phyloP scores from a whole-genome alignment of 2,888 invertebrate species.

The Oscheius sp. region DNA sequence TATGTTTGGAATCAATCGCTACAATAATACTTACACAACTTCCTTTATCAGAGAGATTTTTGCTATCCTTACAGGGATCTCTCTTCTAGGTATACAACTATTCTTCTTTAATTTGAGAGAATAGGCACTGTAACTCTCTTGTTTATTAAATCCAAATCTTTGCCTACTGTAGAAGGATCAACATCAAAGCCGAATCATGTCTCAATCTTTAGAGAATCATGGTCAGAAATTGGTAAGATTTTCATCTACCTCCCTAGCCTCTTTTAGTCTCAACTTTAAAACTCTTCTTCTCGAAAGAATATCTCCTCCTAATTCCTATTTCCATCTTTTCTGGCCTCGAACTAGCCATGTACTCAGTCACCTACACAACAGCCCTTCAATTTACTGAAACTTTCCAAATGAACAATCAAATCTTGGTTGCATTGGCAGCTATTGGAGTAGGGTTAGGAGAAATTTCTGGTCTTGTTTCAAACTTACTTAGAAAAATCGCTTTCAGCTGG shows the following conservation, averaged over 20 bases:
- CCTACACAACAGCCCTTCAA: neutral
- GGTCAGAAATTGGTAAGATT: no score
- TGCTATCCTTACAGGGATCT: neutral
- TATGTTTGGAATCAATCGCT: neutral
- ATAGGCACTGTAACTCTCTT: no score
- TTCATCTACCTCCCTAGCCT: no score
- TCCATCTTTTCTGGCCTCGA: slow-evolving; percentile 2
- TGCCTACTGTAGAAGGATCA: no score
- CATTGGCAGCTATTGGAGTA: neutral
- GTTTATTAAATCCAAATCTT: no score
- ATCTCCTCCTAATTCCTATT: neutral
- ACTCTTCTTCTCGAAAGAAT: neutral
- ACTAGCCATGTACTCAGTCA: neutral
- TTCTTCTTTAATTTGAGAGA: neutral
- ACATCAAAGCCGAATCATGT: no score
- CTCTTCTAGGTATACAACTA: neutral
- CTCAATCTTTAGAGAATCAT: no score
- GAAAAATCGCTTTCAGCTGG: no score
- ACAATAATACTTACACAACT: neutral
- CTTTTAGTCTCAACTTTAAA: neutral
- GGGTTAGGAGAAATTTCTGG: neutral
- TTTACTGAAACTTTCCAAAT: neutral
- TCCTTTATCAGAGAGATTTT: neutral
- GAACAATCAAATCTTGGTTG: neutral
- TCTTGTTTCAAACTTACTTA: neutral